Percentiles rank a stretch among this genome's conserved stretches.
Evolutionary conservation across 1,140 invertebrate species (phyloP).

Genomic region (Magallana gigas): DNA sequence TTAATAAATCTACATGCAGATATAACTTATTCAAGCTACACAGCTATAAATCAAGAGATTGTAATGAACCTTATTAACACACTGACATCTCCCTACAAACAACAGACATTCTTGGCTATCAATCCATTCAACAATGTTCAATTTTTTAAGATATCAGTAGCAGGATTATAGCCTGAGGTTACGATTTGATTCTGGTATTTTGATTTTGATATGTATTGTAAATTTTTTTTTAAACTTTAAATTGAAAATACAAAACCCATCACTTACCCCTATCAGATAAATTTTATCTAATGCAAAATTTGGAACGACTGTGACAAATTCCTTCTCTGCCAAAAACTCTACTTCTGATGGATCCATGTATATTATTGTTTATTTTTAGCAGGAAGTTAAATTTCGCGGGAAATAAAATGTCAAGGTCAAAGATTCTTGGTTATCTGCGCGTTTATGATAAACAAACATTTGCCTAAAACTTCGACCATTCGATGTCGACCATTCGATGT

Average conservation of each 20-base stretch:
- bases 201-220: no score
- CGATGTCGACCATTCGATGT: background rate
- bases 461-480: background rate
- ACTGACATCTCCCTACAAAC: no score
- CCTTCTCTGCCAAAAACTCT: constrained; percentile 94
- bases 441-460: background rate
- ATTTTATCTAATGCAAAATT: constrained; percentile 90
- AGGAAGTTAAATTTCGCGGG: constrained; percentile 54
- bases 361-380: constrained; percentile 32
- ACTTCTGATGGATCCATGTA: constrained; percentile 87
- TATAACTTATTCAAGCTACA: no score
- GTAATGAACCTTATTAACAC: no score
- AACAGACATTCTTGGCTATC: no score
- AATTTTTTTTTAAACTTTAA: no score
- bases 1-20: no score
- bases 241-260: background rate
- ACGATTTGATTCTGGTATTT: no score
- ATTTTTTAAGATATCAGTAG: no score
- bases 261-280: constrained; percentile 81
- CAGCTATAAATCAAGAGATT: no score
- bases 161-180: no score
- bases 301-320: constrained; percentile 91
- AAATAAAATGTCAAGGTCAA: constrained; percentile 40
- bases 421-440: background rate
- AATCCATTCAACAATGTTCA: no score